Evolutionary conservation across 2,888 invertebrate species (phyloP), one percentile per base, ranked within the genome.

Genomic region (Yponomeuta sedellus): DNA sequence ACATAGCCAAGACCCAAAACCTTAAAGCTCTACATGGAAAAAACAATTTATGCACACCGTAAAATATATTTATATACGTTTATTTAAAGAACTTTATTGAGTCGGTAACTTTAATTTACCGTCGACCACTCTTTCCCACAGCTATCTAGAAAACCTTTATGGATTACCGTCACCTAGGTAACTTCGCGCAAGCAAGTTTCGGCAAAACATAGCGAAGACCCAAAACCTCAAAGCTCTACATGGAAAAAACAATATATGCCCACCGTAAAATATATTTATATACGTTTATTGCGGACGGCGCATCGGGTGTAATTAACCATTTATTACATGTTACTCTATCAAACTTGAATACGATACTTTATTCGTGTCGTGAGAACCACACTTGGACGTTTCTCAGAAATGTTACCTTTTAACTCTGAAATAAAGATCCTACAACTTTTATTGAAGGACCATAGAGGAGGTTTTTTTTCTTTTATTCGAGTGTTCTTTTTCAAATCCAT

Each of bases 251-350:
- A 39, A 78, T 85, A 84, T 83, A 86, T 81, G 77, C 75, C 76
- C 72, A 73, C 76, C 78, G 77, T 87, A 86, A 86, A 88, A 78
- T 79, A 79, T 82, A 84, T 81, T 81, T 83, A 83, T 68, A 68
- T 81, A 79, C 75, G 72, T 87, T 86, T 87, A 88, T 79, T 79
- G 75, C 80, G 70, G 80, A 79, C 85, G 88, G 86, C 86, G 81
- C 82, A 83, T 81, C 77, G 75, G 78, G 80, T 83, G 82, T 85
- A 84, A 88, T 88, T 86, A 85, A 86, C 78, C 74, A 82, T 88
- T 88, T 88, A 88, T 85, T 81, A 78, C 80, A 80, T 81, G 82
- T 82, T 82, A 84, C 82, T 86, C 83, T 84, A 86, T 86, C 84
- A 85, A 84, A 79, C 75, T 73, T 77, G 77, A 79, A 75, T 76